phyloP scores from a whole-genome alignment of 53 echinoderm and acorn worm genomes.

The Temnopleurus reevesii region DNA sequence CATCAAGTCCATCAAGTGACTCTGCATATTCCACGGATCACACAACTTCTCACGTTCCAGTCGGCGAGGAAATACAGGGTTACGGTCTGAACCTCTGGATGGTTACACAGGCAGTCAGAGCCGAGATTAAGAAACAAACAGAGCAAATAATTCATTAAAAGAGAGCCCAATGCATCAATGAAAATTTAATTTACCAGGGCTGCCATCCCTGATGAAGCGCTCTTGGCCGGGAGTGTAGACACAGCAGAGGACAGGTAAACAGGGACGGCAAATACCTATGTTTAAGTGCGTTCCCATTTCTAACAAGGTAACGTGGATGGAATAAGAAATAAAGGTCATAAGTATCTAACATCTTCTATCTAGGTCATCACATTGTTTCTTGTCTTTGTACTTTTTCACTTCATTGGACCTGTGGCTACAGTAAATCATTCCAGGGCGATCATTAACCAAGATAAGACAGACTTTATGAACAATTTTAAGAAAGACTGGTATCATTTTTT shows the following conservation, averaged over 20 bases:
- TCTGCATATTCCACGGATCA: neutral
- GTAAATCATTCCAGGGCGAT: too few species aligned
- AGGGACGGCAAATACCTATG: neutral
- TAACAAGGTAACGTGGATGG: neutral
- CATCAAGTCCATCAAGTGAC: neutral
- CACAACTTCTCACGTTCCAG: neutral
- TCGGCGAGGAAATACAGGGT: neutral
- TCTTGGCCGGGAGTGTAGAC: slow-evolving; percentile 32
- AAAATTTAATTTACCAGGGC: slow-evolving; percentile 33
- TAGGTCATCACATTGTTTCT: neutral
- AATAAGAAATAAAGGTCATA: slow-evolving; percentile 4
- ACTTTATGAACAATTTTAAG: too few species aligned
- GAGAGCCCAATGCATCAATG: slow-evolving; percentile 33
- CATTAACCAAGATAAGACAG: too few species aligned
- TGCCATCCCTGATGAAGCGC: slow-evolving; percentile 21
- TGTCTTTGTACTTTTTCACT: neutral
- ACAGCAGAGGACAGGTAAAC: slow-evolving; percentile 22
- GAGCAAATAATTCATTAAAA: slow-evolving; percentile 53
- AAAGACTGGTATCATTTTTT: too few species aligned
- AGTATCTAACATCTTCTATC: neutral
- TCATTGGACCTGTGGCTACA: neutral
- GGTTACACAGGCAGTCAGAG: slow-evolving; percentile 24
- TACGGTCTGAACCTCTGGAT: neutral
- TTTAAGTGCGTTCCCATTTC: slow-evolving; percentile 18
- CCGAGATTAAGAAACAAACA: slow-evolving; percentile 46